Percentiles rank a stretch among this genome's conserved stretches.
Evolutionary conservation across 2,113 vertebrate genomes (phyloP).

Genomic region (Deroptyus accipitrinus): DNA sequence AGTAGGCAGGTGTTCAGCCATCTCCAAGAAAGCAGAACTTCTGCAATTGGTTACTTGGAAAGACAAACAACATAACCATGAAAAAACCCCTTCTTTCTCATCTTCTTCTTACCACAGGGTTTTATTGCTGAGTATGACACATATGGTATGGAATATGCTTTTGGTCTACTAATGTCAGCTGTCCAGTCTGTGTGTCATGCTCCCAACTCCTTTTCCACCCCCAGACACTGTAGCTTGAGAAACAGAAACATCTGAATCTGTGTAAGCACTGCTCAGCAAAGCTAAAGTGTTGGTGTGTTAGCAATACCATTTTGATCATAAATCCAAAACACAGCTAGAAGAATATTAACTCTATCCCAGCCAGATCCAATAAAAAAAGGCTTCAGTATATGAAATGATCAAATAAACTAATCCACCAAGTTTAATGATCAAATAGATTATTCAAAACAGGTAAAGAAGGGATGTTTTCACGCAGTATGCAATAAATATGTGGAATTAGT

Average conservation of each 20-base stretch:
- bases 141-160: neutral
- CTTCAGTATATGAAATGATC: neutral
- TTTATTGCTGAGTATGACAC: neutral
- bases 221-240: neutral
- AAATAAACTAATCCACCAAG: neutral
- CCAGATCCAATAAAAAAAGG: neutral
- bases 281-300: neutral
- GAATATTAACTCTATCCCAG: neutral
- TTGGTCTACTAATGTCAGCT: neutral
- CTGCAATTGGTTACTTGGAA: neutral
- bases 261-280: neutral
- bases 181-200: accelerated
- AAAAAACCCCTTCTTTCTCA: neutral
- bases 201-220: neutral
- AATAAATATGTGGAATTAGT: neutral
- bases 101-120: neutral
- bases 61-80: neutral
- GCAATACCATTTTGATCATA: neutral
- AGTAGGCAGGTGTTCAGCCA: neutral
- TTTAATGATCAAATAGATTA: neutral
- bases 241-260: neutral
- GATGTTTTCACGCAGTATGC: neutral
- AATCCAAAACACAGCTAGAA: neutral
- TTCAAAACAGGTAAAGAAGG: neutral
- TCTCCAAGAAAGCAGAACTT: neutral